Conservation (phyloP, 2,797 vertebrate species). For the Channa striata region DNA sequence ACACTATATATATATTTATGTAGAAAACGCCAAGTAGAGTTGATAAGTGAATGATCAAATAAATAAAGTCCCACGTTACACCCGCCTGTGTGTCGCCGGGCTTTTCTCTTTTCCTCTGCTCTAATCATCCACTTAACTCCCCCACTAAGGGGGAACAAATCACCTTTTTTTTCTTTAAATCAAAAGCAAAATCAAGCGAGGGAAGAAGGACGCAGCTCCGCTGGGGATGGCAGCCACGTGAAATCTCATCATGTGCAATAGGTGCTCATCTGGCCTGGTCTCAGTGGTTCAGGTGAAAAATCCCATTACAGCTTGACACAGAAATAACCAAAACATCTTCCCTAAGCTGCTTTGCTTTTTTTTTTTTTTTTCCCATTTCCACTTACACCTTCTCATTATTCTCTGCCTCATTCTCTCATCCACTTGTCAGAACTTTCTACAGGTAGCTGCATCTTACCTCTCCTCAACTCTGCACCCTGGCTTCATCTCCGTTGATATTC, state of each 20-base stretch:
- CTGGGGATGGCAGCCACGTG: conserved; percentile 54
- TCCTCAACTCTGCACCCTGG: conserved; percentile 32
- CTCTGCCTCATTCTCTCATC: conserved; percentile 47
- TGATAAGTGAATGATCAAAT: conserved; percentile 60
- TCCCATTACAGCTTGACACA: conserved; percentile 65
- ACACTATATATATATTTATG: neutral
- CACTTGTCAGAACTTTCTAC: conserved; percentile 67
- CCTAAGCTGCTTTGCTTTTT: conserved; percentile 35
- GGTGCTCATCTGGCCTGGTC: conserved; percentile 68
- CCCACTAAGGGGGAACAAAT: conserved; percentile 20
- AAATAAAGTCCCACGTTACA: conserved; percentile 50
- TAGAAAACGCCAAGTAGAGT: conserved; percentile 21
- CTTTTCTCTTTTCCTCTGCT: conserved; percentile 48
- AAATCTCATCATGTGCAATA: conserved; percentile 77
- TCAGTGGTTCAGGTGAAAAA: conserved; percentile 70
- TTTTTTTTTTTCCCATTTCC: conserved; percentile 28
- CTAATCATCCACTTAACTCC: conserved; percentile 71
- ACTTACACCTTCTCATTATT: conserved; percentile 64
- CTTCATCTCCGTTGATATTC: conserved; percentile 57
- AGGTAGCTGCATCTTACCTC: conserved; percentile 54
- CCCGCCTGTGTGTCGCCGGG: conserved; percentile 23
- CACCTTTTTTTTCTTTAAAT: conserved; percentile 43
- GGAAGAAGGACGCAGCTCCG: conserved; percentile 50
- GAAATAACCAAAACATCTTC: conserved; percentile 72
- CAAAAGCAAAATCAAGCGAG: conserved; percentile 70